A percentile compares a stretch with the other conserved stretches of the same genome.
Evolutionary conservation across 2,113 vertebrate species (phyloP).

Genomic region (Tenebrosternarchus preto): DNA sequence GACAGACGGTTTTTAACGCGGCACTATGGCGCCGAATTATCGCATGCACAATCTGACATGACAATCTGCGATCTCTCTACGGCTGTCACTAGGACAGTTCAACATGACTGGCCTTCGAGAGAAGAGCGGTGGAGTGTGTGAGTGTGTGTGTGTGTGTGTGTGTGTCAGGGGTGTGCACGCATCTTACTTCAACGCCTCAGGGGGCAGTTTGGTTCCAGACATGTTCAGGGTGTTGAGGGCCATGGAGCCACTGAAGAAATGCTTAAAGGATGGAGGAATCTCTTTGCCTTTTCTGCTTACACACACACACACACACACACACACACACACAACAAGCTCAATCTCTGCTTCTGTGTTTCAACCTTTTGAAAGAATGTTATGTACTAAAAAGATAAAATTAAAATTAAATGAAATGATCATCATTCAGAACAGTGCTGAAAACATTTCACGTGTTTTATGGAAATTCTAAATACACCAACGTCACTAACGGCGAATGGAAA

Average conservation of each 20-base stretch:
- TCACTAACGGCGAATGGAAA: no score
- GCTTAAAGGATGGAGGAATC: conserved; percentile 90
- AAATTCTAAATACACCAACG: no score
- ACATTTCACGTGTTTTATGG: no score
- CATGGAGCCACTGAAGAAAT: conserved; percentile 94
- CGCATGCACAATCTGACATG: no score
- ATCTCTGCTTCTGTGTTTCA: no score
- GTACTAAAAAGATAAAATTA: not conserved
- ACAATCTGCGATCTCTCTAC: no score
- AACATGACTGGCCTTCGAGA: not conserved
- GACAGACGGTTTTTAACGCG: conserved; percentile 18
- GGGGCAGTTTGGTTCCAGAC: conserved; percentile 92
- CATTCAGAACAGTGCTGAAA: no score
- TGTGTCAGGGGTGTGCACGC: not conserved
- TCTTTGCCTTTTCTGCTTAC: conserved; percentile 90
- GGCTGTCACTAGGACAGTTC: no score
- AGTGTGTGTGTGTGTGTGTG: not conserved
- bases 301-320: conserved; percentile 39
- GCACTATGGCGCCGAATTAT: no score
- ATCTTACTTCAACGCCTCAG: conserved; percentile 94
- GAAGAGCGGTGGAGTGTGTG: not conserved
- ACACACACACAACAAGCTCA: not conserved
- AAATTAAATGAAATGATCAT: not conserved
- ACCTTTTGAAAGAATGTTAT: no score
- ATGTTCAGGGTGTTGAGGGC: conserved; percentile 88